Base-by-base conservation (phyloP, 1,140 invertebrate species). In the Bombus confusus region DNA sequence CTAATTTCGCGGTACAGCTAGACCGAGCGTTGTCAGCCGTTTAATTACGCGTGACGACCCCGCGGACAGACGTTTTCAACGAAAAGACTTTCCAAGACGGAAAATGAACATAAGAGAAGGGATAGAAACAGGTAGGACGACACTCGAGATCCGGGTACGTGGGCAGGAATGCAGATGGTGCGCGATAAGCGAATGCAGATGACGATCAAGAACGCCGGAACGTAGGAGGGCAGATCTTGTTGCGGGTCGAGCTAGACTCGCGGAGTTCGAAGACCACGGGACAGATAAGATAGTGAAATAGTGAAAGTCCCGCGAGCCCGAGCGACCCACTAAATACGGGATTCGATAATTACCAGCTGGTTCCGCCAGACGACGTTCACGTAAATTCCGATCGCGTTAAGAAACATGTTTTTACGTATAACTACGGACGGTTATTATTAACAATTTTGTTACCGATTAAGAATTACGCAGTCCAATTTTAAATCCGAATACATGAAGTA, bases 161-260 rank as follows among this genome's bases (percentile, higher is more conserved):
- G 84, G 87, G 85, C 86, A 86, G 90, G 80, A 92, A 92, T 91
- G 91, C 90, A 93, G 91, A 92, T 93, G 88, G 72, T 86, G 89
- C 87, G 39, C 82, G 86, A 85, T 88, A 77, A 83, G 47, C 74
- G 74, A 91, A 52, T 72, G 90, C 88, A 90, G 88, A 89, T 90
- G 88, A 91, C 88, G 86, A 88, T 88, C 80, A 18, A 83, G 85
- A 76, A 80, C 77, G 43, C 34, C n/a, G 62, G 39, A 47, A 87
- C 78, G 74, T 75, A 66, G 69, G 64, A 89, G 78, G 73, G 76
- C 80, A 76, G 80, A 82, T 89, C 85, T 87, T 72, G 74, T 85
- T 85, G 77, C 71, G 34, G 82, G 66, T 57, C 69, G 73, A 59
- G 78, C 34, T 34, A 28, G 31, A 47, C 85, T 72, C 66, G 62